Conservation (phyloP, 2,888 invertebrate species). For the Metalampra italica region DNA sequence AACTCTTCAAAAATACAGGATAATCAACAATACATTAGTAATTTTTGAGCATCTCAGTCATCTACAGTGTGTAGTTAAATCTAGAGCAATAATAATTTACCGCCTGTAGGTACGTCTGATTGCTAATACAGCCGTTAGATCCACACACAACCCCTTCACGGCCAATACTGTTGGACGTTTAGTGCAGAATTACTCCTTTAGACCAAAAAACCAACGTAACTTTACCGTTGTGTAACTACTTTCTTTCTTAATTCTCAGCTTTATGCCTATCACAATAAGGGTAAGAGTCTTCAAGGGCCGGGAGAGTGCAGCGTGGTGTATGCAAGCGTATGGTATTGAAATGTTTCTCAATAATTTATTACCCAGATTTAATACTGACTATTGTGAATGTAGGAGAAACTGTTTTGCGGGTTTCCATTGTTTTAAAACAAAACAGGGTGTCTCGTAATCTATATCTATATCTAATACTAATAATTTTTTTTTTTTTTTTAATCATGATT, state of each 20-base stretch:
- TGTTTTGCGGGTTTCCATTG: neutral
- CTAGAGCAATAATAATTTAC: too few species aligned
- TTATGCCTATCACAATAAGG: neutral
- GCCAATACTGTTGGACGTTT: neutral
- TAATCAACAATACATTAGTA: too few species aligned
- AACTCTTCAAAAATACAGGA: too few species aligned
- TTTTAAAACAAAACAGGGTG: too few species aligned
- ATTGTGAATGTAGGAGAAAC: conserved; percentile 23
- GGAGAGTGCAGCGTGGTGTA: too few species aligned
- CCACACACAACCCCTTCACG: neutral
- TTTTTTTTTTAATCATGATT: too few species aligned
- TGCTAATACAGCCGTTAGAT: conserved; percentile 1
- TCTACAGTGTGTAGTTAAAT: neutral
- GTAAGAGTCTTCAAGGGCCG: too few species aligned
- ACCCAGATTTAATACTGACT: conserved; percentile 35
- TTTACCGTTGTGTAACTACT: neutral
- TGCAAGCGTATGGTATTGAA: conserved; percentile 8
- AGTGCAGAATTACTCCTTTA: neutral
- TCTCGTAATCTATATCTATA: too few species aligned
- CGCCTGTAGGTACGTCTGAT: neutral
- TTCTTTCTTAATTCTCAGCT: neutral
- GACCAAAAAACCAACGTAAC: neutral
- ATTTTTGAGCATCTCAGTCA: too few species aligned
- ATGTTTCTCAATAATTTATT: conserved; percentile 39
- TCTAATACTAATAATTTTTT: too few species aligned